Percentiles rank a stretch among this genome's conserved stretches.
phyloP scores from a whole-genome alignment of 2,888 invertebrate genomes.

The Tribolium freemani region DNA sequence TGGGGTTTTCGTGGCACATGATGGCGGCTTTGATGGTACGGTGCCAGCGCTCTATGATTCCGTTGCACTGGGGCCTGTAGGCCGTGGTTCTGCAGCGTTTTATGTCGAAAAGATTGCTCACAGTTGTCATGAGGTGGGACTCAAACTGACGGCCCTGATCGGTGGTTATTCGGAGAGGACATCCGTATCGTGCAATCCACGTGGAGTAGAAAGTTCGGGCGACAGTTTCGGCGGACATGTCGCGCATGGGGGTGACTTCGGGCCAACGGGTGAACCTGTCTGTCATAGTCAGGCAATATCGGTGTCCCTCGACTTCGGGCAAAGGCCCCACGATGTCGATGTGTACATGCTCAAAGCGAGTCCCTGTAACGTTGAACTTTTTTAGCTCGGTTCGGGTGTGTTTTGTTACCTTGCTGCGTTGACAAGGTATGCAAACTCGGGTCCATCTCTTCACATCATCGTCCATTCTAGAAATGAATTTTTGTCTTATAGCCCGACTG shows the following conservation, averaged over 20 bases:
- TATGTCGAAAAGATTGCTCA: too few relatives aligned
- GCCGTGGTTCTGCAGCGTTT: too few relatives aligned
- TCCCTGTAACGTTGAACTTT: conserved; percentile 48
- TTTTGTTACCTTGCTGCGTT: conserved; percentile 57
- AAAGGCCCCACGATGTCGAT: conserved; percentile 56
- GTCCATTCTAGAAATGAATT: not conserved
- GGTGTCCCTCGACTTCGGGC: conserved; percentile 24
- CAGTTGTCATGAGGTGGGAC: too few relatives aligned
- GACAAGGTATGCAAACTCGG: conserved; percentile 61
- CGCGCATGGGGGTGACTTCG: conserved; percentile 52
- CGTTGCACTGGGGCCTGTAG: too few relatives aligned
- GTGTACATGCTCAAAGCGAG: conserved; percentile 57
- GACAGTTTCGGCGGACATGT: conserved; percentile 63
- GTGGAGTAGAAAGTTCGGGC: not conserved
- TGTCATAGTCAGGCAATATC: too few relatives aligned
- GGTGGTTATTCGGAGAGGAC: conserved; percentile 57
- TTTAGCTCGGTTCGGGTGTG: conserved; percentile 56
- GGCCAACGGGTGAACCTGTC: too few relatives aligned
- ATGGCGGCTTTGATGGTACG: conserved; percentile 54
- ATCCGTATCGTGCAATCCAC: not conserved
- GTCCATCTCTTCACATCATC: conserved; percentile 48
- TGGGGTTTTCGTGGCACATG: conserved; percentile 45
- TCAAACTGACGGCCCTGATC: too few relatives aligned
- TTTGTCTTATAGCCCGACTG: too few relatives aligned
- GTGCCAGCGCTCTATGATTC: conserved; percentile 57